A percentile compares a stretch with the other conserved stretches of the same genome.
These are phyloP conservation scores for Byasa hedistus DNA, from an alignment of 2,888 invertebrate genomes.

Conservation along the genomic window DNA sequence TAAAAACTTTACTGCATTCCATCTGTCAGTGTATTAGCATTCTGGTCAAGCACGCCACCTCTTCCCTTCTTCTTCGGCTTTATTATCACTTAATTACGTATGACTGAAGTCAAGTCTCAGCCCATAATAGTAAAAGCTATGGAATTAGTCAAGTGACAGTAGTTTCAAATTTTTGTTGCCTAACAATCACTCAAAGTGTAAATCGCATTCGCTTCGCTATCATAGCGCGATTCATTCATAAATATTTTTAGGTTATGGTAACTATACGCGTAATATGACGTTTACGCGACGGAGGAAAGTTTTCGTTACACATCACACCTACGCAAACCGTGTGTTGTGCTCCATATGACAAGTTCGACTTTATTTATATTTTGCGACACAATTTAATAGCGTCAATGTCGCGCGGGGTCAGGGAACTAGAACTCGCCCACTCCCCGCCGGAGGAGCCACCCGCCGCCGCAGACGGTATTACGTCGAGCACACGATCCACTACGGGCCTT, in stretches of 20 bases:
- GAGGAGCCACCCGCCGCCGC: constrained; percentile 36
- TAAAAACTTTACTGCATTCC: too few relatives aligned
- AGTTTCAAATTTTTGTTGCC: too few relatives aligned
- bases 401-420: constrained; percentile 62
- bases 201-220: too few relatives aligned
- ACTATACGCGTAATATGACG: neutral
- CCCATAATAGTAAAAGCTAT: too few relatives aligned
- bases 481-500: constrained; percentile 50
- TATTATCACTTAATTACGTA: too few relatives aligned
- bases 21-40: too few relatives aligned
- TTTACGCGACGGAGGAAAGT: neutral
- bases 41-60: too few relatives aligned
- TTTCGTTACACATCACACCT: neutral
- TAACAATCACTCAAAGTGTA: too few relatives aligned
- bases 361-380: constrained; percentile 36
- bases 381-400: constrained; percentile 40
- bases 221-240: neutral
- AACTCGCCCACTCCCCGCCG: constrained; percentile 50
- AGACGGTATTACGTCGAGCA: constrained; percentile 36
- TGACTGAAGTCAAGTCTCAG: too few relatives aligned
- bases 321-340: neutral
- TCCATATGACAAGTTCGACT: constrained; percentile 6
- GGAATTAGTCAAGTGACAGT: too few relatives aligned
- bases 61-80: too few relatives aligned
- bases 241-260: neutral